Evolutionary conservation across 1,140 invertebrate species (phyloP), one percentile per base, ranked within the genome.

Genomic region (Drosophila kepulauana): DNA sequence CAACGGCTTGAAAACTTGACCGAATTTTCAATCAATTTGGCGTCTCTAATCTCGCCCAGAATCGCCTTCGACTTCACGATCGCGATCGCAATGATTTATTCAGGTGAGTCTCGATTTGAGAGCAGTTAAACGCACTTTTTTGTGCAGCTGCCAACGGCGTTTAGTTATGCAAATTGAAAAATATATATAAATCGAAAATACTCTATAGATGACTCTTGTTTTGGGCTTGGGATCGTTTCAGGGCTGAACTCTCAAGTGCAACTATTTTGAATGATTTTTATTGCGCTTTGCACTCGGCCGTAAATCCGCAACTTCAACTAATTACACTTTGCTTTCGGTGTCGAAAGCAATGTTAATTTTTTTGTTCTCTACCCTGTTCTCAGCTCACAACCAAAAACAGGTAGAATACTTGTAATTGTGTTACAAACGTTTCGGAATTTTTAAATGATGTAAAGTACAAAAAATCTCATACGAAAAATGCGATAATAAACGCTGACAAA

Each of bases 81-180:
- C 69, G 65, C 79, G 49, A 82, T 75, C 76, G 68, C 79, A 75
- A 88, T 88, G 82, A 88, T 87, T 87, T 87, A 87, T 88, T 61
- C 84, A 87, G 84, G 82, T 88, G 66, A 87, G 80, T 82, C 61
- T 51, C 56, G 59, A 48, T 59, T 43, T 49, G 45, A 78, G 58
- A 38, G 49, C 33, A 62, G 43, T 25, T 30, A 58, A 82, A 77
- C 51, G 54, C 78, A 78, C 35, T 78, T 75, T 25, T 59, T 11
- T 61, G 38, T 3, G 10, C 52, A 16, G 38, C 33, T 20, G 68
- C 68, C 51, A 46, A 25, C 46, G 73, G 56, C 72, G 20, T 59
- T 79, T 67, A 66, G 43, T 56, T 79, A 79, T 79, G 78, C 65
- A 79, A 79, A 79, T 79, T 61, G 71, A 25, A 25, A 25, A 25